Percentiles rank a stretch among this genome's conserved stretches.
These are phyloP conservation scores for Lumbricus terrestris DNA, from an alignment of 2,888 invertebrate species.

Conservation along the genomic window DNA sequence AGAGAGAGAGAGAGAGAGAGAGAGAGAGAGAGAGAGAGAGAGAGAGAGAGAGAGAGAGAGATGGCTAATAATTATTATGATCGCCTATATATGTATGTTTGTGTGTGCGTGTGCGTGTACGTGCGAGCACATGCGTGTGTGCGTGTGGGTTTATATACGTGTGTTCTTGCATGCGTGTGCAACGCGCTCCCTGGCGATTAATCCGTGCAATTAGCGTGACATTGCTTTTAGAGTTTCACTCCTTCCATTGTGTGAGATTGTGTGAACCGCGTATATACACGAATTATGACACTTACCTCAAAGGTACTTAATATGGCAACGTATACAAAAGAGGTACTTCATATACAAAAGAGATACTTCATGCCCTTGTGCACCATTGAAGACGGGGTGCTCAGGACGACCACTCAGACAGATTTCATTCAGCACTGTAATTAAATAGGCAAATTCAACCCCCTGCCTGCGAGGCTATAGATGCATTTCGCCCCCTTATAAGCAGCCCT, in stretches of 20 bases:
- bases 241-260: not conserved
- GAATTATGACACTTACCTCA: conserved; percentile 13
- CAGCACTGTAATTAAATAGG: not conserved
- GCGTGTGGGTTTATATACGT: not conserved
- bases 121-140: not conserved
- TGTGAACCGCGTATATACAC: not conserved
- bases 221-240: not conserved
- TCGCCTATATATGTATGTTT: too few species aligned
- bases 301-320: conserved; percentile 13
- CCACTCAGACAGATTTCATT: not conserved
- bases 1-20: too few species aligned
- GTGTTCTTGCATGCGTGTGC: not conserved
- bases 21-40: too few species aligned
- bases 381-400: not conserved
- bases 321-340: not conserved
- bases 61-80: too few species aligned
- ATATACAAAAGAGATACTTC: too few species aligned
- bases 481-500: not conserved
- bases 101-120: too few species aligned
- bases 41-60: too few species aligned
- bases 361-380: not conserved
- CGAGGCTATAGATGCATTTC: not conserved
- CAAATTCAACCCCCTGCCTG: not conserved
- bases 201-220: conserved; percentile 3
- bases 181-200: not conserved